phyloP scores from a whole-genome alignment of 1,140 invertebrate species.

The Rhagoletis pomonella region DNA sequence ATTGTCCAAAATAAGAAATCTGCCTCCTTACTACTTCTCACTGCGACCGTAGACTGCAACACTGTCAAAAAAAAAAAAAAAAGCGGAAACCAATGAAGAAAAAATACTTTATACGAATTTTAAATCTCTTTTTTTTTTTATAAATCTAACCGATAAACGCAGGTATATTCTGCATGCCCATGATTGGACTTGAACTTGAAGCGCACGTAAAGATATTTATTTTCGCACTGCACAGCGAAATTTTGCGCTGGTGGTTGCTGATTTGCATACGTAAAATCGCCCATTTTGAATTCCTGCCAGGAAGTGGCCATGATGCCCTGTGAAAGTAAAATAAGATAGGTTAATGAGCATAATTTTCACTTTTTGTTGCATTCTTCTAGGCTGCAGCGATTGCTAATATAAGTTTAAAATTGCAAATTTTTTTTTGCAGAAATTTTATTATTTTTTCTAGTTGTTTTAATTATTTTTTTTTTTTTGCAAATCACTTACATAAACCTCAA shows the following conservation, averaged over 20 bases:
- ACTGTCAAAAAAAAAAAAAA: slow-evolving; percentile 20
- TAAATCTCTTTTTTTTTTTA: not conserved
- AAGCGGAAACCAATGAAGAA: not conserved
- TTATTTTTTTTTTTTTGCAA: not conserved
- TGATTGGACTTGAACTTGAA: slow-evolving; percentile 57
- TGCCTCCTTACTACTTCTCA: not conserved
- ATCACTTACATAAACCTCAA: slow-evolving; percentile 63
- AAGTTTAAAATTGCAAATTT: too few relatives aligned
- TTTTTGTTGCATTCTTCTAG: not conserved
- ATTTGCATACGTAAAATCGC: slow-evolving; percentile 43
- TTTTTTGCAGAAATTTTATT: too few relatives aligned
- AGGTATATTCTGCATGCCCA: slow-evolving; percentile 57
- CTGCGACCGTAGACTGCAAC: slow-evolving; percentile 56
- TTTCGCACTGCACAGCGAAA: slow-evolving; percentile 13
- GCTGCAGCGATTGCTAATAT: not conserved
- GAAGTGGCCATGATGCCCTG: slow-evolving; percentile 29
- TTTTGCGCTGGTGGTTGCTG: not conserved
- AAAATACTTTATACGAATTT: too few relatives aligned
- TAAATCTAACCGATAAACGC: slow-evolving; percentile 55
- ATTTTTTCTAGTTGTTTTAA: not conserved
- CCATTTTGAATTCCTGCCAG: slow-evolving; percentile 38
- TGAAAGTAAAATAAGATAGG: not conserved
- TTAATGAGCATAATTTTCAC: not conserved
- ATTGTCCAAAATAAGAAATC: not conserved
- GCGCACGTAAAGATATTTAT: slow-evolving; percentile 8